Percentiles rank a stretch among this genome's conserved stretches.
phyloP scores from a whole-genome alignment of 2,797 vertebrate genomes.

The Clarias pachynema region DNA sequence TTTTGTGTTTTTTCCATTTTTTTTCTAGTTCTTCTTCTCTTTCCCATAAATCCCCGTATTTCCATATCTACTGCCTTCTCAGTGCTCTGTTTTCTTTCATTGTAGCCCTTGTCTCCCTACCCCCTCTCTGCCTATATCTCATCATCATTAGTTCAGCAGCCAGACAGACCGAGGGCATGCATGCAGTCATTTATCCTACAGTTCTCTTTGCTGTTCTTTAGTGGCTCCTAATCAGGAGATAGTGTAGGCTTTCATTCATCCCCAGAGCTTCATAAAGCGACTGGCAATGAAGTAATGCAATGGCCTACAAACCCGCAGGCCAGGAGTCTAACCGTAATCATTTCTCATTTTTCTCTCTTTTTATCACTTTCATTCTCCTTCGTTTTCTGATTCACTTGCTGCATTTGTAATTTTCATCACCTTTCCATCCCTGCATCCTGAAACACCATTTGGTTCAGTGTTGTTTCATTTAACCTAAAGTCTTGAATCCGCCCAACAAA shows the following conservation, averaged over 20 bases:
- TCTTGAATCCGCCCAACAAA: constrained; percentile 63
- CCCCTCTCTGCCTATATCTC: constrained; percentile 50
- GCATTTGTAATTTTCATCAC: constrained; percentile 45
- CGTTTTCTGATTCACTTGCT: constrained; percentile 47
- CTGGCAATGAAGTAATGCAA: constrained; percentile 78
- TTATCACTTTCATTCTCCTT: constrained; percentile 17
- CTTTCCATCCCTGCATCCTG: constrained; percentile 42
- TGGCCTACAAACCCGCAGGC: constrained; percentile 71
- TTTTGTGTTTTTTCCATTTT: constrained; percentile 44
- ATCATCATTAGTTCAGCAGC: constrained; percentile 56
- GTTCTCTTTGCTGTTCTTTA: constrained; percentile 56
- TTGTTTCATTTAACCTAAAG: constrained; percentile 11
- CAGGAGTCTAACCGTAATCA: constrained; percentile 54
- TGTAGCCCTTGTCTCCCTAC: constrained; percentile 32
- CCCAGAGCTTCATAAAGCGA: constrained; percentile 82
- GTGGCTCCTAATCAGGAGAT: constrained; percentile 71
- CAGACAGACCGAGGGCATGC: constrained; percentile 54
- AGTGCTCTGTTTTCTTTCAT: constrained; percentile 61
- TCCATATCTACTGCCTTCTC: constrained; percentile 61
- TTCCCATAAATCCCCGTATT: constrained; percentile 24
- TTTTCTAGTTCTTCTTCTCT: constrained; percentile 47
- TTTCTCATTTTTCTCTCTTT: constrained; percentile 45
- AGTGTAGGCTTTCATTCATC: constrained; percentile 76
- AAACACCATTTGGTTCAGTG: not conserved
- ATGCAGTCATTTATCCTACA: constrained; percentile 56